Conservation (phyloP, 2,113 vertebrate genomes). For the sheep (Ovis aries) region ARS-UI_Ramb_v3.0 NC_056061.1:88649501-88650000, state of each 20-base stretch:
- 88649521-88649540: accelerated
- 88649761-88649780: neutral
- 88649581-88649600: accelerated
- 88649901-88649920: neutral
- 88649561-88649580: accelerated
- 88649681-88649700: accelerated
- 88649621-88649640: neutral
- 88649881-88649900: neutral
- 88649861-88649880: accelerated
- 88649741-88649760: no score
- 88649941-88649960: neutral
- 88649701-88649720: accelerated
- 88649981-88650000: neutral
- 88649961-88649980: neutral
- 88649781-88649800: accelerated
- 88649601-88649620: neutral
- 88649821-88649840: accelerated
- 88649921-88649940: neutral
- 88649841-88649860: neutral
- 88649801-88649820: accelerated
- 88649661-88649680: neutral
- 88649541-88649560: neutral
- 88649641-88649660: accelerated
- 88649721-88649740: neutral
- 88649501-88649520: neutral